Percentiles rank a stretch among this genome's conserved stretches.
These are phyloP conservation scores for Pontoporia blainvillei DNA, from an alignment of 2,113 vertebrate genomes.

Conservation along the genomic window DNA sequence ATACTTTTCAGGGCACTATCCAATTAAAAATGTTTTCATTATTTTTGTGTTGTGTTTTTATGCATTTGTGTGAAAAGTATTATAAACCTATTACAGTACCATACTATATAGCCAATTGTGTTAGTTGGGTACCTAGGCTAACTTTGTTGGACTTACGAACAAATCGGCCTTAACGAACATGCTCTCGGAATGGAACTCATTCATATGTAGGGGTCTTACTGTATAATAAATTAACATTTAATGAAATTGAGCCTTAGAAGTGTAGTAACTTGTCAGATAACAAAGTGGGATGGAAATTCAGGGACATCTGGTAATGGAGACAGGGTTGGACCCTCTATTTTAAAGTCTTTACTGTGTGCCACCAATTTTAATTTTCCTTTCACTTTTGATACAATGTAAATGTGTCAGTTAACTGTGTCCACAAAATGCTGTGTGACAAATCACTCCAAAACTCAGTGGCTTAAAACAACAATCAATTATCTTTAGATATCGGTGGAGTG, in stretches of 20 bases:
- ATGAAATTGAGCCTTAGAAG: neutral
- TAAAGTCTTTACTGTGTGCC: neutral
- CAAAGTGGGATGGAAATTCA: neutral
- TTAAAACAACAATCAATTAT: neutral
- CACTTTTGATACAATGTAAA: neutral
- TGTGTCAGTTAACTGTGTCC: neutral
- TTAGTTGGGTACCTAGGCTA: no score
- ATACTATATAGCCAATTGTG: no score
- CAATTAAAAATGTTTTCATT: no score
- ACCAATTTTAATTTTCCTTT: neutral
- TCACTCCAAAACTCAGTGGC: neutral
- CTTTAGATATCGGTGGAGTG: neutral
- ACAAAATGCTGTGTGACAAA: neutral
- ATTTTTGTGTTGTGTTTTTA: no score
- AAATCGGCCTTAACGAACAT: no score
- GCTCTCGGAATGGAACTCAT: no score
- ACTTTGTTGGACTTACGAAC: no score
- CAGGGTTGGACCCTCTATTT: neutral
- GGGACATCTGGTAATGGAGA: neutral
- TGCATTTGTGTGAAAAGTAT: no score
- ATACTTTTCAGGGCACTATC: no score
- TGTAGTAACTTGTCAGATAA: neutral
- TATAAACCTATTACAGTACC: no score
- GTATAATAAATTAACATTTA: neutral
- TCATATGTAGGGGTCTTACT: no score